phyloP scores from a whole-genome alignment of 2,888 invertebrate species.

The Limnephilus auricula region DNA sequence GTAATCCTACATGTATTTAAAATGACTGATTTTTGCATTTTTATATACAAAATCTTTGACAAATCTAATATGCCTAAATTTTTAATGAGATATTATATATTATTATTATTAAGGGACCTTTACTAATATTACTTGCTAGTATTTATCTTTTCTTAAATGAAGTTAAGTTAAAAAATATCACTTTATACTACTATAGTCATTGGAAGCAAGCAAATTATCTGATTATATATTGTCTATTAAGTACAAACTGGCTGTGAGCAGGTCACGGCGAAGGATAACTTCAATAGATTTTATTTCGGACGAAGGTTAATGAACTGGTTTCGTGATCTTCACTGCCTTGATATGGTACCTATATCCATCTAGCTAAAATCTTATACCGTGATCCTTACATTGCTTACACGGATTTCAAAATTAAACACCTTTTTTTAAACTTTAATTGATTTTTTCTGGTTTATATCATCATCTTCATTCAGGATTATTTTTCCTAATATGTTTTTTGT shows the following conservation, averaged over 20 bases:
- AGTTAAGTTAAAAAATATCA: neutral
- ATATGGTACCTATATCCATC: neutral
- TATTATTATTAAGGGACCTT: too few species aligned
- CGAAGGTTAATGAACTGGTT: neutral
- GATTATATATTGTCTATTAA: neutral
- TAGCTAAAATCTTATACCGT: neutral
- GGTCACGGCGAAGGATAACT: neutral
- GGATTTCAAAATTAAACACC: neutral
- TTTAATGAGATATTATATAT: too few species aligned
- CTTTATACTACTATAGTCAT: neutral
- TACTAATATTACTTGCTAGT: too few species aligned
- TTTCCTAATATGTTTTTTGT: neutral
- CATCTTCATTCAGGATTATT: neutral
- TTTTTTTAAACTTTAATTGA: neutral
- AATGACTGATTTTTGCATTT: too few species aligned
- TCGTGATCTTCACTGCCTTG: neutral
- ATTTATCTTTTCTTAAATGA: neutral
- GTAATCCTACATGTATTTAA: too few species aligned
- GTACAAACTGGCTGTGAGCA: neutral
- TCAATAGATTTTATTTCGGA: neutral
- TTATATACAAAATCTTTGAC: too few species aligned
- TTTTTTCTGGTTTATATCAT: neutral
- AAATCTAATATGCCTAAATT: too few species aligned
- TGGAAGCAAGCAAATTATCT: neutral
- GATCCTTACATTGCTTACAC: neutral